These are phyloP conservation scores for Aethina tumida DNA, from an alignment of 1,140 invertebrate genomes.

Conservation along the genomic window DNA sequence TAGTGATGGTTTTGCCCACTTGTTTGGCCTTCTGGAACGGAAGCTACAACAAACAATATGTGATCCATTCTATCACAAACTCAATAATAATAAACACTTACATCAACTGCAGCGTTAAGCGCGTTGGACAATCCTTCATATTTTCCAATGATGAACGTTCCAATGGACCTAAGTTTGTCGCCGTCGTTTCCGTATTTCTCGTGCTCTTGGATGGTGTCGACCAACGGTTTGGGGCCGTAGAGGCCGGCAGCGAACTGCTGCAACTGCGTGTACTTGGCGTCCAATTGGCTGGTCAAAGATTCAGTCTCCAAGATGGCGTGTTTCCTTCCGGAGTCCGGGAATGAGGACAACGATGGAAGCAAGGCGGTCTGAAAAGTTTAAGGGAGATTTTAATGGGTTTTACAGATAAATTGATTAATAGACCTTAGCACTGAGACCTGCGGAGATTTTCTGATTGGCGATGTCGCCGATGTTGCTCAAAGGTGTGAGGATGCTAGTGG, in stretches of 20 bases:
- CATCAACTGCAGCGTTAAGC: constrained; percentile 27
- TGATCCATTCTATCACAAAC: constrained; percentile 2
- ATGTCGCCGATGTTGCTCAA: constrained; percentile 16
- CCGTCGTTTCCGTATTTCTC: constrained; percentile 62
- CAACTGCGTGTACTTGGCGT: constrained; percentile 38
- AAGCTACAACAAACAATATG: constrained; percentile 16
- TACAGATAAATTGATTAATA: constrained; percentile 2
- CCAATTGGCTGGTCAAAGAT: constrained; percentile 22
- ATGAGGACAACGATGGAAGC: constrained; percentile 15
- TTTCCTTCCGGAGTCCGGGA: constrained; percentile 27
- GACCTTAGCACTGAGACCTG: constrained; percentile 17
- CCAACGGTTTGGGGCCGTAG: constrained; percentile 51
- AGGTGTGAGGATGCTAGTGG: no score
- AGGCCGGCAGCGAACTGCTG: constrained; percentile 38
- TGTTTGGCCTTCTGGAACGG: constrained; percentile 22
- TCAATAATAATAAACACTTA: constrained; percentile 16
- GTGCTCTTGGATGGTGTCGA: constrained; percentile 55
- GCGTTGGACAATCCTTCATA: constrained; percentile 50
- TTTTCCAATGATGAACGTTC: constrained; percentile 45
- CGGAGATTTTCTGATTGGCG: constrained; percentile 14
- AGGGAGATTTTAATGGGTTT: not conserved
- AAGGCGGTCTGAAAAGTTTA: not conserved
- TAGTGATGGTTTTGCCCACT: constrained; percentile 22
- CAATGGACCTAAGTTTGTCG: constrained; percentile 45
- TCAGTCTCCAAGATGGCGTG: constrained; percentile 25